Conservation (phyloP, 37 sponge, comb jelly and placozoan species). For the Cliona cf. orientalis region DNA sequence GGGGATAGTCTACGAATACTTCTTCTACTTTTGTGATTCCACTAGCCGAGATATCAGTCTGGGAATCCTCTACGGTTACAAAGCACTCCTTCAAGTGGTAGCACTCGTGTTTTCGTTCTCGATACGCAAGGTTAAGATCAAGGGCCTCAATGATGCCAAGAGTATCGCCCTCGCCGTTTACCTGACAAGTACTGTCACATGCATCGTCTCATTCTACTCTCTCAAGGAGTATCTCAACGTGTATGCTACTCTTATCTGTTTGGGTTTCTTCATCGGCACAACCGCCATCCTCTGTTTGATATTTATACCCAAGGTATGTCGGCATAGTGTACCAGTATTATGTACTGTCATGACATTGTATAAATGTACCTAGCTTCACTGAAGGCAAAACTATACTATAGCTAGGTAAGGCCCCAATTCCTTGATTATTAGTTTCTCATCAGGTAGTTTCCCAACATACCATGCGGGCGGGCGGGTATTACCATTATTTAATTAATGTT, state of each 20-base stretch:
- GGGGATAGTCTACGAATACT: neutral
- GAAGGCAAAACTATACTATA: too few species aligned
- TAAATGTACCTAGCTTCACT: too few species aligned
- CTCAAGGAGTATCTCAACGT: conserved; percentile 31
- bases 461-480: too few species aligned
- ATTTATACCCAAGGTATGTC: conserved; percentile 61
- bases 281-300: conserved; percentile 51
- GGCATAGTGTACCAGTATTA: too few species aligned
- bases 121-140: conserved; percentile 65
- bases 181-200: conserved; percentile 45
- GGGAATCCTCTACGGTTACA: conserved; percentile 63
- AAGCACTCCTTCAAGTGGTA: conserved; percentile 37
- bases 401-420: too few species aligned
- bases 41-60: conserved; percentile 9
- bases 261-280: conserved; percentile 23
- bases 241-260: conserved; percentile 10
- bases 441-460: too few species aligned
- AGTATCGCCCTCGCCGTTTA: conserved; percentile 54
- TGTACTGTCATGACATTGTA: too few species aligned
- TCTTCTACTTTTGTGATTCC: conserved; percentile 25
- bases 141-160: conserved; percentile 61
- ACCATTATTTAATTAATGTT: too few species aligned
- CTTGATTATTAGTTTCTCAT: too few species aligned
- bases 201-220: conserved; percentile 26
- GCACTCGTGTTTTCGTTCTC: conserved; percentile 57